Evolutionary conservation across 2,888 invertebrate genomes (phyloP), one percentile per base, ranked within the genome.

Genomic region (Allolobophora icterica): DNA sequence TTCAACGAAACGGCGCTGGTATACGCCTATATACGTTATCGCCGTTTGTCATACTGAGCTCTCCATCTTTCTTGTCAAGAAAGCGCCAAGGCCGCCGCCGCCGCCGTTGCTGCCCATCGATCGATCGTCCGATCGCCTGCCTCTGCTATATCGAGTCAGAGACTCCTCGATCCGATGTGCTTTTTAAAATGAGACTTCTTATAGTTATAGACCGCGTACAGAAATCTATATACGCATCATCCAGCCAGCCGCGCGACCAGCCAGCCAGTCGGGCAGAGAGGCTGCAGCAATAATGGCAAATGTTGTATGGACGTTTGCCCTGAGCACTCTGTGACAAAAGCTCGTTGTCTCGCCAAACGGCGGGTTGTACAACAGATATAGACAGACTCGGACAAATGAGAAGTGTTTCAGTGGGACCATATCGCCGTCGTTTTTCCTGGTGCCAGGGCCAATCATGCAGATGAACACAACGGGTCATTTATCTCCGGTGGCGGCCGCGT

Each of bases 231-330:
- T n/a, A 71, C 13, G 17, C n/a, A 30, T 13, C 58, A 58, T 24
- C 58, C 58, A 71, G 71, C n/a, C 71, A 52, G 5, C 24, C 24
- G 2, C 6, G 2, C 24, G 3, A 11, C 52, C 52, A 52, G 52
- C 52, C 52, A 52, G 24, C 52, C 52, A 52, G n/a, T n/a, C n/a
- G n/a, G 52, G 52, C 21, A 52, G 24, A 52, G 21, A 52, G 52
- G 52, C 71, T n/a, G n/a, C 71, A n/a, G 71, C 71, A 71, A 71
- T 71, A n/a, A n/a, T 71, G 71, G 30, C 71, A 71, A 71, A 71
- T 71, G 71, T 71, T n/a, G 71, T 71, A 24, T 52, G 19, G 71
- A 71, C 71, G 71, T 71, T 52, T 71, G 30, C 17, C 11, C 30
- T 30, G 71, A n/a, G 30, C n/a, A n/a, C 71, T 71, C 71, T 71